Base-by-base conservation (phyloP, 2,888 invertebrate genomes). In the Andrena chrysosceles region DNA sequence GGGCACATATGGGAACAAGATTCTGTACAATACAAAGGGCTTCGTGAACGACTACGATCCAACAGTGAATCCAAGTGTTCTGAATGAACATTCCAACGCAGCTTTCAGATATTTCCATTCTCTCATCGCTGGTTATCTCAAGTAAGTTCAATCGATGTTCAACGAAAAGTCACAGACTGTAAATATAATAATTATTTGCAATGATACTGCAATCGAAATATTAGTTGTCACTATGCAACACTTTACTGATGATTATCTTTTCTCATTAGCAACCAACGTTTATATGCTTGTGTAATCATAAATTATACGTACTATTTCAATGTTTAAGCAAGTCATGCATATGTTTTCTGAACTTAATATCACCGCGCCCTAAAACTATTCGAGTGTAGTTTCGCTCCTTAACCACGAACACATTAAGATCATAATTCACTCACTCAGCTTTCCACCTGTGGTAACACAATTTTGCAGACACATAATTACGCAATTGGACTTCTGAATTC, bases 51-150 rank as follows among this genome's bases (percentile, higher is more conserved):
- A 97, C 91, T 97, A 97, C 93, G 95, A 96, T 84, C 95, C 96
- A 0, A 93, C 94, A 42, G 96, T 97, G 0, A 95, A 96, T 90
- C 96, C 97, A 0, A 95, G 95, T 6, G 94, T 96, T 0, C 92
- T 97, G 69, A 96, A 96, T 84, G 97, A 96, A 85, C 96, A 97
- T 89, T 96, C 97, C 2, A 96, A 95, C 0, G 96, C 96, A 7
- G 97, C 97, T 6, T 97, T 96, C 92, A 95, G 97, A 94, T 96
- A 96, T 91, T 97, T 97, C 95, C 97, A 97, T 90, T 95, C 96
- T 0, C 94, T 96, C 63, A 96, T 97, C 83, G 95, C 96, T 80
- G 97, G 97, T 85, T 95, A 95, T 88, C 94, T 97, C 73, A 95
- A 96, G 97, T 97, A 94, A 94, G 96, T 64, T 23, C 8, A 26